Conservation (phyloP, 2,113 vertebrate species). For the Gymnocephalus cernua region DNA sequence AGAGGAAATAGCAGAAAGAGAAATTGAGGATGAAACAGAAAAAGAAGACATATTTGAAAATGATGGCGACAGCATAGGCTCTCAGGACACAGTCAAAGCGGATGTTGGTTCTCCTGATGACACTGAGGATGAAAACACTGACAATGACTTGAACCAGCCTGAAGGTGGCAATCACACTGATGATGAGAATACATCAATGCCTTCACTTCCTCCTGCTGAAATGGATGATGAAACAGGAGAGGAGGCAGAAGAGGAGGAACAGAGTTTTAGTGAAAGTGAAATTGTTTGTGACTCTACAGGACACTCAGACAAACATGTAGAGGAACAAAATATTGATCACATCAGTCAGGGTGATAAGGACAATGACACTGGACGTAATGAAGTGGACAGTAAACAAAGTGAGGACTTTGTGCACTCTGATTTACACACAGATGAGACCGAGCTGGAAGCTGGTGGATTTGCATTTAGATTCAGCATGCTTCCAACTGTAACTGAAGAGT, state of each 20-base stretch:
- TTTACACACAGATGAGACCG: slow-evolving; percentile 41
- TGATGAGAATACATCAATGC: slow-evolving; percentile 36
- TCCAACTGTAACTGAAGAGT: slow-evolving; percentile 82
- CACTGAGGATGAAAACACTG: slow-evolving; percentile 71
- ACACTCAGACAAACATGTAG: slow-evolving; percentile 52
- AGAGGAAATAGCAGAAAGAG: slow-evolving; percentile 42
- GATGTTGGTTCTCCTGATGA: slow-evolving; percentile 58
- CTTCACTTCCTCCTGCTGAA: slow-evolving; percentile 45
- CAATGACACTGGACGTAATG: slow-evolving; percentile 25
- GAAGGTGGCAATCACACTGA: slow-evolving; percentile 53
- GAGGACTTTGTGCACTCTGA: slow-evolving; percentile 43
- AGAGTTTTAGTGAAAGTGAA: slow-evolving; percentile 50
- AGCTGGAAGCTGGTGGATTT: slow-evolving; percentile 59
- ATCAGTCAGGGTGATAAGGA: slow-evolving; percentile 42
- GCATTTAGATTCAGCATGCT: slow-evolving; percentile 77
- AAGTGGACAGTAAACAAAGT: slow-evolving; percentile 46
- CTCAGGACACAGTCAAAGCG: slow-evolving; percentile 73
- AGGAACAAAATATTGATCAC: slow-evolving; percentile 56
- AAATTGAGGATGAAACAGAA: slow-evolving; percentile 24
- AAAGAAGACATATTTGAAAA: slow-evolving; percentile 56
- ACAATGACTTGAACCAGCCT: slow-evolving; percentile 62
- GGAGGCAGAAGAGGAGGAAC: slow-evolving; percentile 43
- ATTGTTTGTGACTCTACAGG: slow-evolving; percentile 17
- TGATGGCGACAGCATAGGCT: slow-evolving; percentile 69
- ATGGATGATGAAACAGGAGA: slow-evolving; percentile 52